Conservation (phyloP, 1,140 invertebrate genomes). For the Trichonephila clavipes region DNA sequence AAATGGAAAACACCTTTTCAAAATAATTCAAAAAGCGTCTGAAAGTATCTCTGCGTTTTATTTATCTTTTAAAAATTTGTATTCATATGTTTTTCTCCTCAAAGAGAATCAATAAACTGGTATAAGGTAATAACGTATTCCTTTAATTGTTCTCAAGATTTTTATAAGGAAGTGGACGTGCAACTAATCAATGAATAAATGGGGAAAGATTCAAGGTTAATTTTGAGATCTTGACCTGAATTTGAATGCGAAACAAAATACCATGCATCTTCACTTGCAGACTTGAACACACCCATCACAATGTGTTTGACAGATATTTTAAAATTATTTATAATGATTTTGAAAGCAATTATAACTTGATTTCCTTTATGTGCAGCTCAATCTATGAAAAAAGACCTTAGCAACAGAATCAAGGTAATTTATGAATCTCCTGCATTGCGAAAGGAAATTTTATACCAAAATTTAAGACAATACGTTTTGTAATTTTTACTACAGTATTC, state of each 20-base stretch:
- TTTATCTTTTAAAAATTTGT: neutral
- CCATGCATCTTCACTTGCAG: neutral
- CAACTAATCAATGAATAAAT: neutral
- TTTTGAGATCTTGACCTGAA: conserved; percentile 38
- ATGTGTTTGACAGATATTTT: neutral
- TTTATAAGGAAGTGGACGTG: neutral
- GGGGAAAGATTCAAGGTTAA: conserved; percentile 5
- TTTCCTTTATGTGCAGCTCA: too few species aligned
- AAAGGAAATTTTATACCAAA: too few species aligned
- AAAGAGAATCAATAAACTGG: too few species aligned
- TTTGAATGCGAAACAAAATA: neutral
- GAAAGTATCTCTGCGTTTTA: neutral
- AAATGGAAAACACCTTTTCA: too few species aligned
- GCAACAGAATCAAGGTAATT: too few species aligned
- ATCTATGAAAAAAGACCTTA: too few species aligned
- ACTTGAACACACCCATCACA: conserved; percentile 12
- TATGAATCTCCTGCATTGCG: too few species aligned
- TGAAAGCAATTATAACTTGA: neutral
- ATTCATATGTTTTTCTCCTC: too few species aligned
- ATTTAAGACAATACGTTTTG: too few species aligned
- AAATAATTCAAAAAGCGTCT: neutral
- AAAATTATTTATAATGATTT: neutral
- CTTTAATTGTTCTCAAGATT: neutral
- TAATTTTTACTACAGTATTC: too few species aligned
- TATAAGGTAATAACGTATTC: neutral